A percentile compares a stretch with the other conserved stretches of the same genome.
Conservation (phyloP, 92 coral and sea anemone species). For the Porites cylindrica region DNA sequence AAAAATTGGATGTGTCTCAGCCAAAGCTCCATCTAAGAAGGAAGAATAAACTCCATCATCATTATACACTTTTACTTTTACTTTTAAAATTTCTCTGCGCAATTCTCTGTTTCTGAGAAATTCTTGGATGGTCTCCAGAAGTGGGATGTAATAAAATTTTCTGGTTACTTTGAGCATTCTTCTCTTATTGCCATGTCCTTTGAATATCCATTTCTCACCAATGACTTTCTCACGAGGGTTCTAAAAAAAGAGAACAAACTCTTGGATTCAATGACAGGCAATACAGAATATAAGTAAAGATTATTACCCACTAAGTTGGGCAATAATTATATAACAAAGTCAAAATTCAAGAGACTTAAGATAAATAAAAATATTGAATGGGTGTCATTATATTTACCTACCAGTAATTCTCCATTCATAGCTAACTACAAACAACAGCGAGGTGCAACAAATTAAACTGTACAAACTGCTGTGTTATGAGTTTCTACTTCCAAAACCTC, state of each 20-base stretch:
- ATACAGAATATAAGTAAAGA: neutral
- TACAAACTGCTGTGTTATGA: no score
- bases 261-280: slow-evolving; percentile 3
- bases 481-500: no score
- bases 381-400: no score
- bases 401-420: no score
- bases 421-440: no score
- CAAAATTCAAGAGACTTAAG: slow-evolving; percentile 9
- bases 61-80: slow-evolving; percentile 19
- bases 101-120: slow-evolving; percentile 31
- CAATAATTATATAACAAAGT: neutral
- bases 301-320: neutral
- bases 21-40: slow-evolving; percentile 53
- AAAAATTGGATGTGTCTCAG: slow-evolving; percentile 51
- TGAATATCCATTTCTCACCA: slow-evolving; percentile 38
- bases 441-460: no score
- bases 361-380: no score
- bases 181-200: slow-evolving; percentile 27
- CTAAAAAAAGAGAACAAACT: slow-evolving; percentile 1
- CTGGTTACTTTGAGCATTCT: slow-evolving; percentile 27
- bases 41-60: slow-evolving; percentile 37
- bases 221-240: slow-evolving; percentile 27
- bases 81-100: slow-evolving; percentile 24
- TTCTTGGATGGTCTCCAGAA: slow-evolving; percentile 42
- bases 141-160: slow-evolving; percentile 48